Evolutionary conservation across 2,888 invertebrate species (phyloP), one percentile per base, ranked within the genome.

Genomic region (Sarcophaga rosellei): DNA sequence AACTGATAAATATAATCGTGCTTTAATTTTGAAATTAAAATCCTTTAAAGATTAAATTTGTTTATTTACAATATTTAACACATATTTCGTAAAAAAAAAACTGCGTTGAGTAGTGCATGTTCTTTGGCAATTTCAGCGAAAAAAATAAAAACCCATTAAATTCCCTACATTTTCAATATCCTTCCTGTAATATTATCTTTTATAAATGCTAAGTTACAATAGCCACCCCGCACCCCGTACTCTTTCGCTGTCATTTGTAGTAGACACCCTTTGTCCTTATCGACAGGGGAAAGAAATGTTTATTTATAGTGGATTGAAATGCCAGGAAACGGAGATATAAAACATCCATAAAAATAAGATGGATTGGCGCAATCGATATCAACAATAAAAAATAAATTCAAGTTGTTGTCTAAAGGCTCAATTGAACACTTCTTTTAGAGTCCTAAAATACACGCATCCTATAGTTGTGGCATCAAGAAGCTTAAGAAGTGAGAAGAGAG

Each of bases 121-220:
- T 84, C 80, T 81, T 63, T 81, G 77, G 44, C 73, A 77, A 78
- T 82, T 80, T 85, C 75, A 69, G 78, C 63, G 59, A 66, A 81
- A 66, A 73, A 53, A 77, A 62, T 66, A 81, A 73, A 84, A 87
- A 84, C 84, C 82, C 84, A 84, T 84, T 86, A 86, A 84, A 59
- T 45, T 53, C 81, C 61, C 47, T 69, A 75, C 61, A 75, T 78
- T 78, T 78, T 86, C 81, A 66, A 81, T 86, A 78, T 86, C 77
- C 84, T 86, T 84, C 84, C 84, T 65, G 80, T 72, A 68, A 83
- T 77, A 61, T 80, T 80, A 86, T 73, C 61, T 79, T 35, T 80
- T 80, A 73, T 69, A 75, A 78, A 70, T 79, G 62, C 57, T 81
- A 74, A 35, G 35, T 35, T 35, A 35, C 35, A 35, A 35, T 10